phyloP scores from a whole-genome alignment of 2,888 invertebrate genomes.

The Agriopis leucophaearia region DNA sequence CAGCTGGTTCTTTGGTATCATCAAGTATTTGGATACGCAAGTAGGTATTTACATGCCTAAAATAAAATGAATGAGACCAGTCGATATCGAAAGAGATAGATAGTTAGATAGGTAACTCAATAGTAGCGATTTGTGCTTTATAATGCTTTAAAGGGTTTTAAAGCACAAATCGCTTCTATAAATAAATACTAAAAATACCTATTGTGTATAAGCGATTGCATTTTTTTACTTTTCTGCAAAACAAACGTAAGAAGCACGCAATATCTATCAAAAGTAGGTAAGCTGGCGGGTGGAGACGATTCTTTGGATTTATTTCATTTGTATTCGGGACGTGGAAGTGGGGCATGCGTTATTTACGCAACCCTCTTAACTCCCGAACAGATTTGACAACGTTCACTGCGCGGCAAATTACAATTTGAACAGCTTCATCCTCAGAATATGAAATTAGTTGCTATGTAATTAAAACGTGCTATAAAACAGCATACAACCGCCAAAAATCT shows the following conservation, averaged over 20 bases:
- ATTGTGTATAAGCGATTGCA: background rate
- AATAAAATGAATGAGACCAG: background rate
- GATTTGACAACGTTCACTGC: slow-evolving; percentile 50
- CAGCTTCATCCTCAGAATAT: slow-evolving; percentile 22
- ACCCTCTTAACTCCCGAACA: slow-evolving; percentile 51
- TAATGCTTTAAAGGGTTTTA: too few relatives aligned
- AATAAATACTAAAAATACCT: background rate
- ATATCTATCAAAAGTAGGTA: slow-evolving; percentile 57
- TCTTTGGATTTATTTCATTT: slow-evolving; percentile 67
- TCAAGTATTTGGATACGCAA: slow-evolving; percentile 34
- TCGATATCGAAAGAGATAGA: background rate
- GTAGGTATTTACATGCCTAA: background rate
- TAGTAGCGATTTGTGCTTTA: too few relatives aligned
- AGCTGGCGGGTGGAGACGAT: slow-evolving; percentile 50
- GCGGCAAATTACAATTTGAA: slow-evolving; percentile 31
- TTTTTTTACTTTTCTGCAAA: background rate
- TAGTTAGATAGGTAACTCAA: background rate
- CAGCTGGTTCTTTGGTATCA: slow-evolving; percentile 23
- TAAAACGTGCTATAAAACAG: slow-evolving; percentile 24
- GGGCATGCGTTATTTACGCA: slow-evolving; percentile 62
- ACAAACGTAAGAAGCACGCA: slow-evolving; percentile 16
- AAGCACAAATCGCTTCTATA: too few relatives aligned
- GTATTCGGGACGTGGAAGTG: slow-evolving; percentile 62
- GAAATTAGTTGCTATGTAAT: slow-evolving; percentile 18
- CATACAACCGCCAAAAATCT: slow-evolving; percentile 21